Base-by-base conservation (phyloP, 2,113 vertebrate species). In the Peromyscus leucopus region DNA sequence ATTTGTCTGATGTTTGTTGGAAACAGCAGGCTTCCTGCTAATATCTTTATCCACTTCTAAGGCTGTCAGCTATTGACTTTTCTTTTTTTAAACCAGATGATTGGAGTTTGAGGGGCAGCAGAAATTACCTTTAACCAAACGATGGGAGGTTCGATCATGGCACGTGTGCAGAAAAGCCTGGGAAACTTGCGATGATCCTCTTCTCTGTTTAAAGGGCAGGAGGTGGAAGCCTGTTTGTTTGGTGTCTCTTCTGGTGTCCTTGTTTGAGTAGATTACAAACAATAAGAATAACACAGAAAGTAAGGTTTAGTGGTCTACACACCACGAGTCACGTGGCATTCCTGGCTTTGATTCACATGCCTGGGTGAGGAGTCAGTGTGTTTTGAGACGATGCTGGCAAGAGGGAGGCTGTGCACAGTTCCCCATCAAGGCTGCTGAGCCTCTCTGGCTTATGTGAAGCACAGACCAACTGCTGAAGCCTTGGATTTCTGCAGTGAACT, bases 11-110 rank as follows among this genome's bases (percentile, higher is more conserved):
- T 95, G 79, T 93, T 97, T 16, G 6, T 96, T 97, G 94, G 89
- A 96, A 97, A 79, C 93, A 97, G 97, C 95, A 95, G 90, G 97
- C 79, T 71, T 93, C 85, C 96, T 88, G 94, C 86, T 98, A 97
- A 97, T 97, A 97, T 97, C 97, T 97, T 97, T 93, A 98, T 97
- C 97, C 75, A 95, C 93, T 94, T 97, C 94, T 87, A 89, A 98
- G 93, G 57, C 93, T 98, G 89, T 97, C 89, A 97, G 94, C n/a
- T 96, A 97, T 97, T 87, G 97, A 92, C 78, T 96, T 94, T 57
- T 46, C 83, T 79, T 94, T 93, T 93, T 92, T 83, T 94, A 83
- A 83, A 96, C 42, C 31, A 92, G 82, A 95, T 97, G 95, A 94
- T 91, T 97, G 86, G 91, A 97, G 80, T 83, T 57, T 94, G 78